These are phyloP conservation scores for Drosophila melanica DNA, from an alignment of 1,140 invertebrate genomes.

Conservation along the genomic window DNA sequence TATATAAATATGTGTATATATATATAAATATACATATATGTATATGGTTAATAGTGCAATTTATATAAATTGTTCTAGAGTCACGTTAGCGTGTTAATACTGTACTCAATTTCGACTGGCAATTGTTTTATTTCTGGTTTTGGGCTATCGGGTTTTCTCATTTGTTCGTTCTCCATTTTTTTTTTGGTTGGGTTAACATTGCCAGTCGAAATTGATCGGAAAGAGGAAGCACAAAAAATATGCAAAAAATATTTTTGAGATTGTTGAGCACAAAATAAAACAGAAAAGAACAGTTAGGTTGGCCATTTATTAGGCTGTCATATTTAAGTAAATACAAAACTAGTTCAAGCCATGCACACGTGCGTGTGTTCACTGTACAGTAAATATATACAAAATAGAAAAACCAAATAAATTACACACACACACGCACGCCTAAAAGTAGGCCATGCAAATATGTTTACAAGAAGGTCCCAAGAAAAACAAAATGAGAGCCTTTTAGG, in stretches of 20 bases:
- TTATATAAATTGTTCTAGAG: neutral
- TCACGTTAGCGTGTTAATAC: constrained; percentile 6
- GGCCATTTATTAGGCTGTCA: constrained; percentile 15
- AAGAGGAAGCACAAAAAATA: constrained; percentile 13
- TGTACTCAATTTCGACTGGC: constrained; percentile 55
- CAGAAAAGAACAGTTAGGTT: neutral
- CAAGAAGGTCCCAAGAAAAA: neutral
- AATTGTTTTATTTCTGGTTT: constrained; percentile 6
- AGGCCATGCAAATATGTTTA: neutral
- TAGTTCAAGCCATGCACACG: constrained; percentile 7
- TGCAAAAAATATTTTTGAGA: constrained; percentile 61
- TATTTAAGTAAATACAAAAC: constrained; percentile 3
- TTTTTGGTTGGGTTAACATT: constrained; percentile 19
- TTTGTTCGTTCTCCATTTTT: neutral
- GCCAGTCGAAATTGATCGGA: constrained; percentile 14
- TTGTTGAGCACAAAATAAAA: constrained; percentile 33
- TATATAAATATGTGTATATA: neutral
- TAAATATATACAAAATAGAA: constrained; percentile 27
- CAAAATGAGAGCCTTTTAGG: neutral
- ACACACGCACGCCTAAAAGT: constrained; percentile 2
- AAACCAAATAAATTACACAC: neutral
- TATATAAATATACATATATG: constrained; percentile 18
- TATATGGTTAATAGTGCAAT: neutral
- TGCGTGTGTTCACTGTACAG: constrained; percentile 56
- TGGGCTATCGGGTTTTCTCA: neutral